Evolutionary conservation across 2,888 invertebrate species (phyloP).

Genomic region (Pomacea canaliculata): DNA sequence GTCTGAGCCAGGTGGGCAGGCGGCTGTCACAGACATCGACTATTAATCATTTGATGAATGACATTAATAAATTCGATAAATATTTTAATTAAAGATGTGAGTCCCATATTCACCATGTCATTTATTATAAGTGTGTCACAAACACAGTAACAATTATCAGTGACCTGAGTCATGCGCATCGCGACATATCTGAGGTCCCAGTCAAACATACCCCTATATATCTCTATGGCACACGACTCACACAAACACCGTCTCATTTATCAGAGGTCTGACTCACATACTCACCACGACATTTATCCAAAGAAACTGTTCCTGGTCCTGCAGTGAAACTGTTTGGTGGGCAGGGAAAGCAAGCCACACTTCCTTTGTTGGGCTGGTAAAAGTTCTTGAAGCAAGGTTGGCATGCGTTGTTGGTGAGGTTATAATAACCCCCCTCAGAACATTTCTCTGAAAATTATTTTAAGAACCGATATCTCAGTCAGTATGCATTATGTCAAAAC

Average conservation of each 20-base stretch:
- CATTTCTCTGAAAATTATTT: constrained; percentile 23
- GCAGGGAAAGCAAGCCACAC: constrained; percentile 27
- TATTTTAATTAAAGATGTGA: too few relatives aligned
- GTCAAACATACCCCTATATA: too few relatives aligned
- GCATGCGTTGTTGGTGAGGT: constrained; percentile 16
- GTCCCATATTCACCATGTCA: too few relatives aligned
- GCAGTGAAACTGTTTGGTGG: constrained; percentile 25
- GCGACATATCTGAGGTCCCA: too few relatives aligned
- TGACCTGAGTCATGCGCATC: too few relatives aligned
- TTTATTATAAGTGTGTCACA: too few relatives aligned
- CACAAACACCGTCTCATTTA: too few relatives aligned
- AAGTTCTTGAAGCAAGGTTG: constrained; percentile 28
- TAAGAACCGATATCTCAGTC: not conserved
- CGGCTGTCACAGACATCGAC: constrained; percentile 8
- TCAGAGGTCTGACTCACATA: not conserved
- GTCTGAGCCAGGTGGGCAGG: constrained; percentile 21
- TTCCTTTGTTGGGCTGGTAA: constrained; percentile 29
- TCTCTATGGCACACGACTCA: too few relatives aligned
- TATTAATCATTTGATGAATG: not conserved
- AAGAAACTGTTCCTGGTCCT: constrained; percentile 7
- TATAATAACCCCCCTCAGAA: constrained; percentile 6
- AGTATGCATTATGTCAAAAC: too few relatives aligned
- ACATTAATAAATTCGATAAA: too few relatives aligned
- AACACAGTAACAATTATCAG: too few relatives aligned
- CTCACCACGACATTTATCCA: constrained; percentile 15